A percentile compares a stretch with the other conserved stretches of the same genome.
phyloP scores from a whole-genome alignment of 2,797 vertebrate species.

The Manis pentadactyla region DNA sequence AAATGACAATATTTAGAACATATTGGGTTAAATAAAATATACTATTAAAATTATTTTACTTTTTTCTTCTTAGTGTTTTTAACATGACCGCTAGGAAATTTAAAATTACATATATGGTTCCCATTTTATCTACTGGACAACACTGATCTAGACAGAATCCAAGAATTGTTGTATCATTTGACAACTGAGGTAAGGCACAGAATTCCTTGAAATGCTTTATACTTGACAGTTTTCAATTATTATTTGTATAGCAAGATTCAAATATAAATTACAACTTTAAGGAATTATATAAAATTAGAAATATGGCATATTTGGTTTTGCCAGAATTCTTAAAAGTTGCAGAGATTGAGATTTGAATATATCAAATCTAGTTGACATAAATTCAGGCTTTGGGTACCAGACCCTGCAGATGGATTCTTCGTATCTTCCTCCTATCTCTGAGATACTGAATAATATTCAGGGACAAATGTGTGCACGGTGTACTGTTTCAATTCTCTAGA shows the following conservation, averaged over 20 bases:
- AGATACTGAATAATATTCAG: neutral
- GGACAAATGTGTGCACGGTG: neutral
- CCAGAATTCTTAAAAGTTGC: neutral
- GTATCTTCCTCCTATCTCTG: neutral
- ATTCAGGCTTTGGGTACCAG: neutral
- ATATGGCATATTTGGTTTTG: neutral
- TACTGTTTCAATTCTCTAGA: neutral
- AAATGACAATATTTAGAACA: neutral
- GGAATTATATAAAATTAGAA: neutral
- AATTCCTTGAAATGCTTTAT: constrained; percentile 15
- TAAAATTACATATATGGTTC: neutral
- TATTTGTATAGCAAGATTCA: neutral
- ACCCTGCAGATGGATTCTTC: neutral
- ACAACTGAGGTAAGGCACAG: neutral
- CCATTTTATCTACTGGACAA: neutral
- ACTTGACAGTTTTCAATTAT: neutral
- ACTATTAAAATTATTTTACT: neutral
- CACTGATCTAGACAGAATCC: neutral
- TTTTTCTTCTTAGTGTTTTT: neutral
- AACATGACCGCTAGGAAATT: neutral
- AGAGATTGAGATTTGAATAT: neutral
- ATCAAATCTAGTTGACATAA: neutral
- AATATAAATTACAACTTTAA: neutral
- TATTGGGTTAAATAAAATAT: too few relatives aligned
- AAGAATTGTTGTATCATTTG: neutral